Base-by-base conservation (phyloP, 92 coral and sea anemone species). In the Virgularia gustaviana region DNA sequence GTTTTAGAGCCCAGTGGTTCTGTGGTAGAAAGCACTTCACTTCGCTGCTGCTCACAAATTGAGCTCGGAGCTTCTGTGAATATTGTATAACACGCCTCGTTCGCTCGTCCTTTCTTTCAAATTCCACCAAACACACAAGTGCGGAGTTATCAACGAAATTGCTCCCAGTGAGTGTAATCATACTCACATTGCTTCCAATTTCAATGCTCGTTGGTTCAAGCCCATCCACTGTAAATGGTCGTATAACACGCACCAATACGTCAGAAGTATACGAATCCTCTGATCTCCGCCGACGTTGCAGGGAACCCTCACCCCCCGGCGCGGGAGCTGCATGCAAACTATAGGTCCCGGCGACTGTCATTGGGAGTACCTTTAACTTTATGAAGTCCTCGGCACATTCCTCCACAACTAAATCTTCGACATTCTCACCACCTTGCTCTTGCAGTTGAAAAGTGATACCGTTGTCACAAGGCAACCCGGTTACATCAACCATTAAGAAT, bases 81-180 rank as follows among this genome's bases (percentile, higher is more conserved):
- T 5, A 5, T 4, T 19, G 6, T 15, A 15, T 39, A 7, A 7
- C 15, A 8, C 8, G 9, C 45, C 15, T 39, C 15, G 8, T 39
- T 7, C 9, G 9, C 9, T 8, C 45, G 9, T 7, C 45, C 45
- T 39, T 39, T 39, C 15, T 39, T 7, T 8, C 45, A 22, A 22
- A 9, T 33, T 52, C 31, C 10, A 38, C 38, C 11, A 64, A 15
- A 31, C 71, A 64, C n/a, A 41, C 38, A 13, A 64, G 25, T 38
- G 20, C 71, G 6, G 31, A 19, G 16, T 32, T 36, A 25, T 64
- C 54, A 51, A 64, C 27, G 28, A 64, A 38, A 16, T 54, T 54
- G 6, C 31, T n/a, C 16, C 71, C 71, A 38, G 71, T 64, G 25
- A 64, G 8, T 16, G 43, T 37, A 64, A 64, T 54, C 30, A 38